Evolutionary conservation across 1,140 invertebrate genomes (phyloP).

Genomic region (Drosophila yakuba): DNA sequence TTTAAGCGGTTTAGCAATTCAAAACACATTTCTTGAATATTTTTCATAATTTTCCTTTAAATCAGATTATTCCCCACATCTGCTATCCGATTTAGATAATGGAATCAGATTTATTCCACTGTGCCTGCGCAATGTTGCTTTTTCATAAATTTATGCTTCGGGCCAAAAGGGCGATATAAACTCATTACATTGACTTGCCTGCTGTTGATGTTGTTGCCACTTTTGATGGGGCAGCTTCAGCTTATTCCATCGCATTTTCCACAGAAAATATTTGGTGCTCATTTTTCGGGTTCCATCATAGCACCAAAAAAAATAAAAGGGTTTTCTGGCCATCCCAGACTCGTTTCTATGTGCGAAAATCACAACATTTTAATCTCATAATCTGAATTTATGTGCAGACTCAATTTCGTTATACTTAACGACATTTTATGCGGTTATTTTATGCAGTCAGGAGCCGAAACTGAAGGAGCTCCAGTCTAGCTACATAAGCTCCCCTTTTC

Average conservation of each 20-base stretch:
- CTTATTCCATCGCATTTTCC: slow-evolving; percentile 59
- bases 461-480: slow-evolving; percentile 51
- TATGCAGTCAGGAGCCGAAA: slow-evolving; percentile 56
- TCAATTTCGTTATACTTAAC: slow-evolving; percentile 83
- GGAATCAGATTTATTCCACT: slow-evolving; percentile 19
- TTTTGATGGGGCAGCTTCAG: slow-evolving; percentile 40
- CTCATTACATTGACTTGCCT: slow-evolving; percentile 54
- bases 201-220: slow-evolving; percentile 44
- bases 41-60: too few species aligned
- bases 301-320: slow-evolving; percentile 42
- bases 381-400: slow-evolving; percentile 83
- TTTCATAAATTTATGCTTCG: slow-evolving; percentile 60
- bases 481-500: slow-evolving; percentile 17
- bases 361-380: slow-evolving; percentile 83
- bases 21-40: too few species aligned
- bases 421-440: slow-evolving; percentile 83
- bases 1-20: too few species aligned
- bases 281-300: slow-evolving; percentile 50
- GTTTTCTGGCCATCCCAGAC: slow-evolving; percentile 27
- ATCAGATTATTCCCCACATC: too few species aligned
- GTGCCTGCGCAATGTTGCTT: slow-evolving; percentile 27
- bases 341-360: slow-evolving; percentile 66
- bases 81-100: slow-evolving; percentile 13
- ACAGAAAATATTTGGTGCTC: slow-evolving; percentile 29
- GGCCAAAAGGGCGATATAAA: slow-evolving; percentile 53